Percentiles rank a stretch among this genome's conserved stretches.
Evolutionary conservation across 2,113 vertebrate species (phyloP).

Genomic region (Sturnus vulgaris): DNA sequence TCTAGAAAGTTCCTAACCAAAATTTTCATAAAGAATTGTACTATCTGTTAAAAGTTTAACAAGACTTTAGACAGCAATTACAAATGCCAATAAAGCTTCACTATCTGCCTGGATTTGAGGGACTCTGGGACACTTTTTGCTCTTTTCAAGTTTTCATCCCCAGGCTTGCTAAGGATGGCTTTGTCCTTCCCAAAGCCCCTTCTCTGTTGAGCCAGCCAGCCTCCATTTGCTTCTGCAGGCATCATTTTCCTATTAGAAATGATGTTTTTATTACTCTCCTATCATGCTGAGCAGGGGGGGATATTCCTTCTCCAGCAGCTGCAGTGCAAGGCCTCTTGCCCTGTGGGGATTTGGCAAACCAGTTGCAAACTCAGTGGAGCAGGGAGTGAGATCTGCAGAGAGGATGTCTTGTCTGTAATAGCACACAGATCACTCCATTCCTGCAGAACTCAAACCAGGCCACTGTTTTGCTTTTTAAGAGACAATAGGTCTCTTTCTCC

Average conservation of each 20-base stretch:
- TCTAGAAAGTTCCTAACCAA: neutral
- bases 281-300: conserved; percentile 53
- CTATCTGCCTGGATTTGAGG: neutral
- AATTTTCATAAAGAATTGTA: neutral
- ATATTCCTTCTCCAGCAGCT: conserved; percentile 59
- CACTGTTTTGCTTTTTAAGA: conserved; percentile 25
- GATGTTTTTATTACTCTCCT: conserved; percentile 55
- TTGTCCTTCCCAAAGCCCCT: neutral
- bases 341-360: conserved; percentile 62
- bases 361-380: conserved; percentile 35
- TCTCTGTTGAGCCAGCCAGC: neutral
- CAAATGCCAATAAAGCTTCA: neutral
- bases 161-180: neutral
- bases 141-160: neutral
- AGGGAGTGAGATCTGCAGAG: conserved; percentile 24
- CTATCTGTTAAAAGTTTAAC: neutral
- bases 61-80: neutral
- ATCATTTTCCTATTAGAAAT: conserved; percentile 62
- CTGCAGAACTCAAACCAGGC: conserved; percentile 49
- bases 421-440: conserved; percentile 17
- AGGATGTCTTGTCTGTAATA: conserved; percentile 46
- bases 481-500: conserved; percentile 49
- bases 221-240: conserved; percentile 23
- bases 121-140: neutral
- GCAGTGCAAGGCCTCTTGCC: conserved; percentile 50